Evolutionary conservation across 1,140 invertebrate species (phyloP), one percentile per base, ranked within the genome.

Genomic region (Ceratosolen fusciceps): DNA sequence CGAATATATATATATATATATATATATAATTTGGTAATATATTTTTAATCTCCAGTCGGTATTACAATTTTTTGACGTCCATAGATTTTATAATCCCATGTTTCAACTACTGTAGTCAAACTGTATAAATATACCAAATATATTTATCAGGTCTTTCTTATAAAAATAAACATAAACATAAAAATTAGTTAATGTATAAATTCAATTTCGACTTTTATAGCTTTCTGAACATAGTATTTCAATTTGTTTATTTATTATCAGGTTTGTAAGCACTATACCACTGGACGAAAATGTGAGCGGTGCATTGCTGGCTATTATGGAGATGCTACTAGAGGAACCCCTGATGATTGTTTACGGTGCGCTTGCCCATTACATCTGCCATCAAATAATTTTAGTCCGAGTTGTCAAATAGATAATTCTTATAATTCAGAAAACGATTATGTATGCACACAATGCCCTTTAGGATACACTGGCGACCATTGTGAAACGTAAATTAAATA

Each of bases 251-350:
- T 19, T 29, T 3, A 10, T 76, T 81, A n/a, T 65, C 31, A 95
- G 93, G 87, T 85, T 54, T 96, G 95, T 86, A 90, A 92, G 80
- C 94, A 95, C 84, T 93, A 95, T 84, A 95, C 95, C 8, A 89
- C 90, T 70, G 95, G 95, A 2, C 85, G 89, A 3, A 92, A 93
- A 82, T 99, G 98, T 89, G 96, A 98, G 82, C 90, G 93, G 60
- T 99, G 98, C 88, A 90, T 93, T 10, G 90, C 92, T 16, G 98
- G 98, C 68, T 99, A 95, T 90, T 99, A 98, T 89, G 98, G 98
- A 16, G 95, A 99, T 87, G 94, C 97, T 0, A 92, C 93, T 0
- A 91, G 89, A 77, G 96, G 95, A 83, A 94, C 92, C 0, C 86
- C 93, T 7, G 91, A 94, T 56, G 96, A 96, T 79, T 99, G 98